phyloP scores from a whole-genome alignment of 1,140 invertebrate genomes.

The Triops longicaudatus region DNA sequence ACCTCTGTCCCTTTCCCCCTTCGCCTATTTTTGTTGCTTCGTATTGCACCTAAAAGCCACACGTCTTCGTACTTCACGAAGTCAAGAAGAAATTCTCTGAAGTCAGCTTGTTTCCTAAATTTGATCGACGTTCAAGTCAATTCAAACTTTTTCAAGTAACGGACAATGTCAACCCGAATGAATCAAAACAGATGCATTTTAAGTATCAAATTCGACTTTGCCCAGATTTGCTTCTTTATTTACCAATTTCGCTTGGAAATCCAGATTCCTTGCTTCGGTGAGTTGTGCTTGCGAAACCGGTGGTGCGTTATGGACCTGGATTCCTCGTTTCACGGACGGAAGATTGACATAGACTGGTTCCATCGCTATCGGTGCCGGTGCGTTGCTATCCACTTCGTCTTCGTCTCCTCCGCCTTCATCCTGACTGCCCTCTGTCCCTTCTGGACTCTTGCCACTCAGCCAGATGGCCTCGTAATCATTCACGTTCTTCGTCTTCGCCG shows the following conservation, averaged over 20 bases:
- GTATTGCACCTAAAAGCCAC: no score
- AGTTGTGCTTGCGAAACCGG: neutral
- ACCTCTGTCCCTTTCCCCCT: no score
- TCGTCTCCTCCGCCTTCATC: neutral
- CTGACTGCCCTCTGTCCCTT: neutral
- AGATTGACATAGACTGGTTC: neutral
- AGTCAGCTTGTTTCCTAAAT: no score
- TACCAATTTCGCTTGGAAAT: neutral
- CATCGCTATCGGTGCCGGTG: neutral
- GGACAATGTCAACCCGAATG: no score
- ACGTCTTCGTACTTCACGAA: no score
- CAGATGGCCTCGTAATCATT: conserved; percentile 28
- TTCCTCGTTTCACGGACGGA: neutral
- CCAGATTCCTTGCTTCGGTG: neutral
- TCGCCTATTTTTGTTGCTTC: no score
- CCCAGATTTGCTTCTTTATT: conserved; percentile 26
- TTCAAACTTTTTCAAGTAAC: no score
- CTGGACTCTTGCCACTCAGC: conserved; percentile 20
- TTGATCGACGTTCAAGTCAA: no score
- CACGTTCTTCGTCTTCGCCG: conserved; percentile 1
- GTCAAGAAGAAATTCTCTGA: no score
- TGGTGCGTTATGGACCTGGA: neutral
- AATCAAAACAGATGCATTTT: no score
- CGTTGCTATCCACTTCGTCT: conserved; percentile 1
- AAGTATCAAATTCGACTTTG: no score